Evolutionary conservation across 2,797 vertebrate genomes (phyloP), one percentile per base, ranked within the genome.

Genomic region (Lagocephalus sceleratus): DNA sequence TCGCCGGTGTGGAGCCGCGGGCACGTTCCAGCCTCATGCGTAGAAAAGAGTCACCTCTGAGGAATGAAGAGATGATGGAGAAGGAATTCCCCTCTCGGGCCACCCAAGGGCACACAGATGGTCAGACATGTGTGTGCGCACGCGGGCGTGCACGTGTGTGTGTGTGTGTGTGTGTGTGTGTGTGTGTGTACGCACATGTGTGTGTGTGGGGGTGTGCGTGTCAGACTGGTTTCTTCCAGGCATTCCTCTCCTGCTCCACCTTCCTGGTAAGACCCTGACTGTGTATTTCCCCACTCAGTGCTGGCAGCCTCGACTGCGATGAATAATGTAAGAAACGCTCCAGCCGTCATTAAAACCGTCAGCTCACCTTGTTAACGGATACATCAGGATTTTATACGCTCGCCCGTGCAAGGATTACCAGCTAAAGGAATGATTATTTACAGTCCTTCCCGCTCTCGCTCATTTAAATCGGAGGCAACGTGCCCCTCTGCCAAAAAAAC

Each of bases 281-380:
- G 53, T 73, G 83, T 82, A 74, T 75, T 86, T 81, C 80, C 81
- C 70, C 20, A 6, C 69, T 77, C 62, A 44, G 73, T 73, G 66
- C 66, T 73, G 68, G 59, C 60, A 80, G 76, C 78, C 79, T 81
- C 83, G 79, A 86, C 76, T 57, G 35, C 67, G 53, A 81, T 89
- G 77, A 90, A 88, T 89, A 89, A 89, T 90, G 81, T 54, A 89
- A 70, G 63, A 64, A 50, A 63, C 38, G 53, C 73, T 75, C 79
- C 85, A 63, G 59, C 63, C 73, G 68, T 73, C 70, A 65, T 74
- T 72, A 78, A 88, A 83, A 72, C 42, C 72, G 47, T 66, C 63
- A 85, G 82, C 87, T 85, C 68, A 52, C 51, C 43, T 53, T 79
- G 73, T 88, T 87, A 83, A 87, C 56, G 65, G 50, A 69, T 50